Evolutionary conservation across 1,140 invertebrate species (phyloP).

Genomic region (Rhyacophila brunnea): DNA sequence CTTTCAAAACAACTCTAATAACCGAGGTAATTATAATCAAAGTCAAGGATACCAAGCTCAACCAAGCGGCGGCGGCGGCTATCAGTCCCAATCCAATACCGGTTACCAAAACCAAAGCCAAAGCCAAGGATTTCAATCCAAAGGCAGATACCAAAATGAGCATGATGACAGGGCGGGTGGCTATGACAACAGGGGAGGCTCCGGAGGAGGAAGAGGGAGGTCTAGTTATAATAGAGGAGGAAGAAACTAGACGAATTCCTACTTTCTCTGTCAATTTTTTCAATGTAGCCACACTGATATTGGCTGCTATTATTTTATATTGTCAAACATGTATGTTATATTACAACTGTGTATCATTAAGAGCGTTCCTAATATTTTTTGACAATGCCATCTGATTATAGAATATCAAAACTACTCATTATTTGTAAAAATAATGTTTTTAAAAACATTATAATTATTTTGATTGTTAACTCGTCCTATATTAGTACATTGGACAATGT

Average conservation of each 20-base stretch:
- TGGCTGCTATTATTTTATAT: no score
- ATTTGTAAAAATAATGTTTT: no score
- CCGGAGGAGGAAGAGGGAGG: constrained; percentile 23
- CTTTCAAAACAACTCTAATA: constrained; percentile 27
- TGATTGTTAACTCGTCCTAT: no score
- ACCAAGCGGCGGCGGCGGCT: neutral
- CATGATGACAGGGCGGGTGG: constrained; percentile 41
- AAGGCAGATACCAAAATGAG: constrained; percentile 44
- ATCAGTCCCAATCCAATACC: constrained; percentile 18
- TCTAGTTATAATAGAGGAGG: constrained; percentile 31
- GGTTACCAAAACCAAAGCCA: constrained; percentile 17
- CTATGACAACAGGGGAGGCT: constrained; percentile 10
- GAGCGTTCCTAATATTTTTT: no score
- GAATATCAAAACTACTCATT: no score
- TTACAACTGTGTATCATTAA: no score
- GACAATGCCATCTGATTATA: no score
- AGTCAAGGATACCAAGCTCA: constrained; percentile 33
- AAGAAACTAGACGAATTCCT: no score
- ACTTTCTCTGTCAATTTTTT: neutral
- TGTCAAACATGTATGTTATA: no score
- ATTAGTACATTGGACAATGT: no score
- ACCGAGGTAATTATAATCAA: constrained; percentile 8
- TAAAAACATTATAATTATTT: no score
- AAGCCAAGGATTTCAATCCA: constrained; percentile 15
- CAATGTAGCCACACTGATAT: neutral